Base-by-base conservation (phyloP, 2,113 vertebrate species). In the Apaloderma vittatum region DNA sequence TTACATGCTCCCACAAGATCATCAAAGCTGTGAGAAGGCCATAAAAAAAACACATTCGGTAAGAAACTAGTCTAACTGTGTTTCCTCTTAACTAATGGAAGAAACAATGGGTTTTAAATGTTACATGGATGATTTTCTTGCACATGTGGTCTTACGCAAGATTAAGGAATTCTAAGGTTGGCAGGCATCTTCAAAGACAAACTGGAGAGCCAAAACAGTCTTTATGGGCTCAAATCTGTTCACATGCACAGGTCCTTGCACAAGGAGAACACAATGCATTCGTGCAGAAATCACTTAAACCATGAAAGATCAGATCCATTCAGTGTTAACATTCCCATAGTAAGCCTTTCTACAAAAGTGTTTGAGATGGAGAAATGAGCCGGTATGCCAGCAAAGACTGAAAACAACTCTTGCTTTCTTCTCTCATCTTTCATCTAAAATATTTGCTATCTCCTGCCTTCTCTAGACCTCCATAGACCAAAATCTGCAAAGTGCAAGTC, bases 91-190 rank as follows among this genome's bases (percentile, higher is more conserved):
- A 94, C 82, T 90, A 95, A 94, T 86, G 86, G 79, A 95, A 86
- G 80, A 91, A 94, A 96, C 94, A 97, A 96, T 96, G 68, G 66
- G 26, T 36, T 95, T 95, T 92, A 96, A 94, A 93, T 74, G 75
- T 61, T 93, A 87, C 83, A 72, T 11, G 72, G 72, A 55, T 49
- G 15, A 81, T 59, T 95, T 96, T 88, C 75, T 90, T 91, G 68
- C 79, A 90, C 86, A 95, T 96, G 83, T 95, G 94, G 94, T 91
- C 82, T 97, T 95, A 88, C 2, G 32, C 95, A 96, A 95, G 86
- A 93, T 59, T 74, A 59, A n/a, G 48, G 61, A 95, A 95, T 22
- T 19, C 73, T 59, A 87, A 75, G 76, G 68, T 74, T 96, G 93
- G 89, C 93, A 96, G 70, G 48, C 86, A 85, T 75, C 78, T 97